A percentile compares a stretch with the other conserved stretches of the same genome.
Conservation (phyloP, 2,888 invertebrate species). For the Troides helena region DNA sequence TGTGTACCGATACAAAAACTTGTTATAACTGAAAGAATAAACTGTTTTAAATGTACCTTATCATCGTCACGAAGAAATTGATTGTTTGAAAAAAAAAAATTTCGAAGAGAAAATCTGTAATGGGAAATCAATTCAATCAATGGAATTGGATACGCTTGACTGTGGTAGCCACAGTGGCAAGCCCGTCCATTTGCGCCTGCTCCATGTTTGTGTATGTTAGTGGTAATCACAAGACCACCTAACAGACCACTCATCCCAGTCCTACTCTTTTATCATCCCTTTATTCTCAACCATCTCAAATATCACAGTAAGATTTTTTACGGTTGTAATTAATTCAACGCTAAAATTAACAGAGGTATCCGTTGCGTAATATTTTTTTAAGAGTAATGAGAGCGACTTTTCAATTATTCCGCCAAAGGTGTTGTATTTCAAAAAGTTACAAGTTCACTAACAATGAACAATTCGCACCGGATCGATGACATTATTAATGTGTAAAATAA, state of each 20-base stretch:
- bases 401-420: constrained; percentile 50
- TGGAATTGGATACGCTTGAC: constrained; percentile 60
- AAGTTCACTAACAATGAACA: constrained; percentile 34
- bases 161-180: constrained; percentile 52
- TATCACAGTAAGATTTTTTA: constrained; percentile 65
- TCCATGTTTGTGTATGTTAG: constrained; percentile 5
- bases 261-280: constrained; percentile 38
- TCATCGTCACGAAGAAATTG: constrained; percentile 62
- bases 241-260: constrained; percentile 26
- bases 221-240: constrained; percentile 10
- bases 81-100: constrained; percentile 49
- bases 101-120: constrained; percentile 47
- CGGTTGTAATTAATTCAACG: constrained; percentile 68
- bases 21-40: constrained; percentile 30
- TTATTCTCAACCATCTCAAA: constrained; percentile 71
- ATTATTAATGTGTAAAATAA: constrained; percentile 41
- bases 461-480: constrained; percentile 39
- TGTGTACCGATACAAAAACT: constrained; percentile 25
- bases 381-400: constrained; percentile 58
- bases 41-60: constrained; percentile 51
- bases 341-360: constrained; percentile 66
- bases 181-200: constrained; percentile 35
- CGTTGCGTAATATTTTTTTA: constrained; percentile 53
- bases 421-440: constrained; percentile 48
- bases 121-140: constrained; percentile 74